These are phyloP conservation scores for Laothoe populi DNA, from an alignment of 2,888 invertebrate genomes.

Conservation along the genomic window DNA sequence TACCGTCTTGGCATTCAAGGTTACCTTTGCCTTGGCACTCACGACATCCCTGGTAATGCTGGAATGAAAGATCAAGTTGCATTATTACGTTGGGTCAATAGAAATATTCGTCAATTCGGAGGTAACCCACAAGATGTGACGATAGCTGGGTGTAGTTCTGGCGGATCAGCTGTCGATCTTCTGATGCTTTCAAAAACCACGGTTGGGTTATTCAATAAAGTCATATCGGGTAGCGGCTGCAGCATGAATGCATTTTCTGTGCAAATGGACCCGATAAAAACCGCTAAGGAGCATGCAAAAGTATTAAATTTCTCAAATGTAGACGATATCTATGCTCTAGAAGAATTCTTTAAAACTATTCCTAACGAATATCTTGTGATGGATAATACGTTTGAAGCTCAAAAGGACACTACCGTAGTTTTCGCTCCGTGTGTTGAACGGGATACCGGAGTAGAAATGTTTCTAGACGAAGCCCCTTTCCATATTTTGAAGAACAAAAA, in stretches of 20 bases:
- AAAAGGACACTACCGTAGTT: constrained; percentile 43
- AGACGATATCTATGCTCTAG: constrained; percentile 53
- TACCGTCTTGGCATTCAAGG: constrained; percentile 60
- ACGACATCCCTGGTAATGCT: constrained; percentile 63
- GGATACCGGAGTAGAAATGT: constrained; percentile 38
- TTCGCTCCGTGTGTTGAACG: constrained; percentile 50
- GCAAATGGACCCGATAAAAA: constrained; percentile 51
- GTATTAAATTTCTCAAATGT: constrained; percentile 45
- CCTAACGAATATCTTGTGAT: constrained; percentile 46
- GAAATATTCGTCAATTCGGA: constrained; percentile 61
- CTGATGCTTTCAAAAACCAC: constrained; percentile 56
- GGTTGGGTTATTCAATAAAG: constrained; percentile 58
- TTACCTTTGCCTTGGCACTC: constrained; percentile 64
- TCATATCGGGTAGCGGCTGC: constrained; percentile 59
- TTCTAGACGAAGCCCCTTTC: constrained; percentile 52
- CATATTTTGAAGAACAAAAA: constrained; percentile 50
- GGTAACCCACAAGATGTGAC: constrained; percentile 67
- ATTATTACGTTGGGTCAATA: constrained; percentile 57
- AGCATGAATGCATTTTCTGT: constrained; percentile 46
- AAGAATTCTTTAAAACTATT: constrained; percentile 54
- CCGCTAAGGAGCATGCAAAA: constrained; percentile 49
- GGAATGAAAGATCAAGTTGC: constrained; percentile 69
- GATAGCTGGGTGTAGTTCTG: constrained; percentile 60
- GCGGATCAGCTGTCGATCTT: constrained; percentile 56
- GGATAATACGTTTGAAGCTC: constrained; percentile 34